Percentiles rank a stretch among this genome's conserved stretches.
Conservation (phyloP, 2,113 vertebrate species). For the Leptosomus discolor region DNA sequence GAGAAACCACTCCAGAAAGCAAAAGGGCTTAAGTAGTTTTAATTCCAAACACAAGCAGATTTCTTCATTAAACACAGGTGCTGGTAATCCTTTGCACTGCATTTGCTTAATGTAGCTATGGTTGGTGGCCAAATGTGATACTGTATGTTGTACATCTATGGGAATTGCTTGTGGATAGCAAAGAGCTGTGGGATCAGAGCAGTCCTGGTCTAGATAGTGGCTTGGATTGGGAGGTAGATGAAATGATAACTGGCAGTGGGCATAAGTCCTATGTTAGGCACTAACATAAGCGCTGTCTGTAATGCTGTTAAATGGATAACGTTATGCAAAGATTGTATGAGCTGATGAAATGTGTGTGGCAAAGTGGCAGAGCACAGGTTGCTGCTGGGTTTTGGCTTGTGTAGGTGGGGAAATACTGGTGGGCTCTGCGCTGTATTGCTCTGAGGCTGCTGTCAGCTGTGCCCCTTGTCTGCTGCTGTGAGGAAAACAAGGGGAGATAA, state of each 20-base stretch:
- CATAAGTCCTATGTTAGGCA: rapidly evolving
- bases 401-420: background rate
- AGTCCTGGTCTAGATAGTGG: background rate
- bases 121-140: background rate
- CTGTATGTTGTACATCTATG: rapidly evolving
- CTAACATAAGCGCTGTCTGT: background rate
- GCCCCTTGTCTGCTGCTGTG: background rate
- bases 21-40: background rate
- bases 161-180: background rate
- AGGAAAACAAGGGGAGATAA: background rate
- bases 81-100: background rate
- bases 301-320: background rate
- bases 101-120: background rate
- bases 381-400: background rate
- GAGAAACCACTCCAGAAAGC: background rate
- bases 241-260: background rate
- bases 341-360: background rate
- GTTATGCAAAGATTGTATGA: rapidly evolving
- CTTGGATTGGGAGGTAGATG: background rate
- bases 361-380: background rate
- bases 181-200: background rate
- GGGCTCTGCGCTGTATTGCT: background rate
- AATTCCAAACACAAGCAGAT: background rate
- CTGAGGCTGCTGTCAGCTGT: background rate
- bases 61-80: background rate